Base-by-base conservation (phyloP, 2,888 invertebrate genomes). In the Salpingus planirostris region DNA sequence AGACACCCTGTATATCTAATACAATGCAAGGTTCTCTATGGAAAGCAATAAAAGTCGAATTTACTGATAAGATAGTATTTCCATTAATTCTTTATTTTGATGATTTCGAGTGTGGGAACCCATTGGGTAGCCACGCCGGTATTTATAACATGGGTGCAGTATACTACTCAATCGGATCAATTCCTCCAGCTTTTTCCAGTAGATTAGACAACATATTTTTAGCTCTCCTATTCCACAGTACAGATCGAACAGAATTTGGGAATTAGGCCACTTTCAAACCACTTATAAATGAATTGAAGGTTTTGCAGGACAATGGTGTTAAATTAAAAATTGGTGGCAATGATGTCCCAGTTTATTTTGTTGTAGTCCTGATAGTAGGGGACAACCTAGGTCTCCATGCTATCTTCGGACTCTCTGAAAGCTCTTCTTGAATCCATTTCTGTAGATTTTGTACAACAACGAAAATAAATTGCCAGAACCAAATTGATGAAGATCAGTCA, bases 151-250 rank as follows among this genome's bases (percentile, higher is more conserved):
- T 18, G 10, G 21, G 29, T 10, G 30, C 13, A 3, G 24, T 30
- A 6, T 24, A 30, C 13, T 13, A 13, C 13, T 23, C 8, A 13
- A 4, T 30, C 3, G 13, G 23, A 3, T 3, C 10, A 13, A 13
- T 30, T 7, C 30, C 30, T 14, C 30, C 30, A 24, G 10, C 18
- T 6, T 30, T 11, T 30, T 8, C 12, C 3, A 10, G 11, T 3
- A 22, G 13, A 22, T 13, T 30, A 10, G 11, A 22, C 2, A 30
- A 30, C 13, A 23, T 30, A 11, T 30, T 30, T 23, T 23, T 30
- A 23, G 12, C 14, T n/a, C 13, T 23, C 2, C 11, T 30, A 4
- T 30, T 30, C 24, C 10, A 30, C 13, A 30, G 23, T 11, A 12
- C 13, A 11, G 30, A 30, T n/a, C 11, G 23, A 14, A n/a, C 14